A percentile compares a stretch with the other conserved stretches of the same genome.
These are phyloP conservation scores for Tupaia chinensis DNA, from an alignment of 2,113 vertebrate genomes.

Conservation along the genomic window DNA sequence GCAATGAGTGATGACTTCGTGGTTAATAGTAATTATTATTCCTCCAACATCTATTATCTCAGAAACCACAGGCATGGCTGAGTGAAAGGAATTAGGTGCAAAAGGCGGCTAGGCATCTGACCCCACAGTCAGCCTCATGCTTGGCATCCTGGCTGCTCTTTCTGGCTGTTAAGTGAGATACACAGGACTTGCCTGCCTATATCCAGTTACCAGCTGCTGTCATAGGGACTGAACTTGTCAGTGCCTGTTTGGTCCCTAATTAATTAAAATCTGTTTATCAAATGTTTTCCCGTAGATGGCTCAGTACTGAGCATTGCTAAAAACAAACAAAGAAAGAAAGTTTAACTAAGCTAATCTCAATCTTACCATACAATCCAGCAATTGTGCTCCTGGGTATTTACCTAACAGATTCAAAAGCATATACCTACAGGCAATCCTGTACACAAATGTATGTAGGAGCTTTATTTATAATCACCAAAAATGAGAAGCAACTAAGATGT, in stretches of 20 bases:
- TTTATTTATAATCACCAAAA: neutral
- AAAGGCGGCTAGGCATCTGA: neutral
- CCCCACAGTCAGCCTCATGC: neutral
- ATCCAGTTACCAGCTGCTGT: neutral
- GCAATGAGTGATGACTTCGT: neutral
- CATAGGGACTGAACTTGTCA: neutral
- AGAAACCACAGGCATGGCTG: neutral
- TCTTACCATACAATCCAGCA: neutral
- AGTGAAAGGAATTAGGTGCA: neutral
- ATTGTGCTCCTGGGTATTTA: neutral
- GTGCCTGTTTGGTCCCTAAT: neutral
- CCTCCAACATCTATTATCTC: neutral
- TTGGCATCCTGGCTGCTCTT: neutral
- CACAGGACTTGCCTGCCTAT: neutral
- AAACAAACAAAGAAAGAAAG: neutral
- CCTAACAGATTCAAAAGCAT: neutral
- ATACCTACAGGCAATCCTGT: neutral
- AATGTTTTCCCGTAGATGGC: neutral
- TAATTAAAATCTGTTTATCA: neutral
- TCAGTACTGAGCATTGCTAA: neutral
- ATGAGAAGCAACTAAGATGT: neutral
- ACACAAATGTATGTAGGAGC: neutral
- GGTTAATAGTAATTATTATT: slow-evolving; percentile 15
- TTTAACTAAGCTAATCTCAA: neutral
- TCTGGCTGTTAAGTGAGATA: too few relatives aligned